Evolutionary conservation across 2,797 vertebrate genomes (phyloP).

Genomic region (Okamejei kenojei): DNA sequence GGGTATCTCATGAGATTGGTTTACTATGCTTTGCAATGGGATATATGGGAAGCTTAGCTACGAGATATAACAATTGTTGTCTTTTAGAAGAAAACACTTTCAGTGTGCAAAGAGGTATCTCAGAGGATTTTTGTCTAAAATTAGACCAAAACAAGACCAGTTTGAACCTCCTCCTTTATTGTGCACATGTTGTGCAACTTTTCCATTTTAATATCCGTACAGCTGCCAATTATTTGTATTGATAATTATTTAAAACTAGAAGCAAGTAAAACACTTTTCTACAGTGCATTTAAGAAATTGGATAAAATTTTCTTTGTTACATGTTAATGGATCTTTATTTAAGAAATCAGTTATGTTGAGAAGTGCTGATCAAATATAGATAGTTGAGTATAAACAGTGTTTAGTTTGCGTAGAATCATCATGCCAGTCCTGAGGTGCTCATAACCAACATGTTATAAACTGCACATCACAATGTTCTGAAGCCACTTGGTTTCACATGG

Average conservation of each 20-base stretch:
- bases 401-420: neutral
- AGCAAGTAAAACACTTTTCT: neutral
- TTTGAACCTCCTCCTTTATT: neutral
- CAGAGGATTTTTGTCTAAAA: neutral
- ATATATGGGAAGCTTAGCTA: neutral
- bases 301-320: neutral
- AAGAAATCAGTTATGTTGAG: neutral
- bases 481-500: too few relatives aligned
- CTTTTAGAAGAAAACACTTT: neutral
- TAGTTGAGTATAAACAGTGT: too few relatives aligned
- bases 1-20: neutral
- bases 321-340: neutral
- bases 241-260: neutral
- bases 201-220: neutral
- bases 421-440: neutral
- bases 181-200: neutral
- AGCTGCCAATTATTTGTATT: neutral
- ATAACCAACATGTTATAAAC: neutral
- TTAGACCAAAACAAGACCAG: neutral
- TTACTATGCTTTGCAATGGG: neutral
- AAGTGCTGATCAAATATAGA: neutral
- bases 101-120: neutral
- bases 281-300: neutral
- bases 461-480: neutral
- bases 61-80: neutral